phyloP scores from a whole-genome alignment of 2,888 invertebrate species.

The Ochropleura plecta region DNA sequence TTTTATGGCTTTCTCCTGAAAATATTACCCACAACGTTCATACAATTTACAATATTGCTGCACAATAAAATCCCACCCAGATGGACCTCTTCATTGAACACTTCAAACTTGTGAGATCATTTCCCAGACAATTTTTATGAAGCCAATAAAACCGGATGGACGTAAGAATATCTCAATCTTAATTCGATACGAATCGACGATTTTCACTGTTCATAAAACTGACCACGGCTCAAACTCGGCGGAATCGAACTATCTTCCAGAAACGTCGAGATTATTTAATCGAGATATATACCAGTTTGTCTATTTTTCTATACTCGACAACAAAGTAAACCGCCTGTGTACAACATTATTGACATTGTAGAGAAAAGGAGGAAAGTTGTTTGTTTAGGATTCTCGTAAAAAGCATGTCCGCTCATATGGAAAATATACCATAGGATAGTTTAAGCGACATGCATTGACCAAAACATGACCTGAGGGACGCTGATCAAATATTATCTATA shows the following conservation, averaged over 20 bases:
- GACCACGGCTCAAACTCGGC: constrained; percentile 33
- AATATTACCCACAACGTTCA: constrained; percentile 14
- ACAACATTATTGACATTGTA: constrained; percentile 18
- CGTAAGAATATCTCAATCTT: constrained; percentile 66
- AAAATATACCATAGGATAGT: constrained; percentile 26
- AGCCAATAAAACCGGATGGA: constrained; percentile 65
- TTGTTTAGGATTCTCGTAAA: constrained; percentile 44
- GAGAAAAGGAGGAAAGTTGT: constrained; percentile 22
- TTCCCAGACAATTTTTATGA: constrained; percentile 64
- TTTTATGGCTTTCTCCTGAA: constrained; percentile 36
- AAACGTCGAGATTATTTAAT: constrained; percentile 34
- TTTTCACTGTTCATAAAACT: constrained; percentile 67
- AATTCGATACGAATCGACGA: constrained; percentile 67
- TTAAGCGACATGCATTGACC: background rate
- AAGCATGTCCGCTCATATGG: constrained; percentile 25
- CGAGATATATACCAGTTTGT: constrained; percentile 8
- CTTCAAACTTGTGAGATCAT: constrained; percentile 54
- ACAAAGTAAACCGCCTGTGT: constrained; percentile 6
- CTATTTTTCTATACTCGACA: constrained; percentile 19
- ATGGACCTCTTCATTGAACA: constrained; percentile 48
- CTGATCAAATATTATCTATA: constrained; percentile 27
- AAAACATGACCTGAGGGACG: constrained; percentile 14
- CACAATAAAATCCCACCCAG: constrained; percentile 35
- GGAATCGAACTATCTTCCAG: constrained; percentile 38
- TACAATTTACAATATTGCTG: constrained; percentile 17